Base-by-base conservation (phyloP, 2,888 invertebrate genomes). In the Congeria kusceri region DNA sequence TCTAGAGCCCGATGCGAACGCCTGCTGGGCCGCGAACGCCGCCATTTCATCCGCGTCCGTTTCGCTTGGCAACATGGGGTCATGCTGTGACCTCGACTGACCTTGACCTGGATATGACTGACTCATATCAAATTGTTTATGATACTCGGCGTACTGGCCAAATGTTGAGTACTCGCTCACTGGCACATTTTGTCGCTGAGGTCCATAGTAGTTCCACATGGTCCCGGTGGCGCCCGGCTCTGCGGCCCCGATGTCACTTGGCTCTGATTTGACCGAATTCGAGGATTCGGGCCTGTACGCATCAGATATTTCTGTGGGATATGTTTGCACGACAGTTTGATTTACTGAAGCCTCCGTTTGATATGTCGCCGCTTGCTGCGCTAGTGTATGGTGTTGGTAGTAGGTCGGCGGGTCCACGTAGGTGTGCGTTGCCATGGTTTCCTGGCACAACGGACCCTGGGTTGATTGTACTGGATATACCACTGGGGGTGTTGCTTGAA, bases 1-100 rank as follows among this genome's bases (percentile, higher is more conserved):
- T 28, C 58, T 46, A 3, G 64, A 27, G 29, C 58, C 66, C 9
- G 69, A 13, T 0, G 23, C 13, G 15, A 47, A 59, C 9, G 70
- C 44, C 15, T 74, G 74, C 3, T 79, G 71, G 15, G 58, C 65
- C 23, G 81, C 81, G 59, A 71, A 85, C 9, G 69, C 74, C 5
- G 75, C 73, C n/a, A 78, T 49, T 29, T 85, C 83, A n/a, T 83
- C 83, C 13, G 79, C 73, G 29, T 85, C 85, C 1, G 77, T 59
- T 3, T 76, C 68, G 5, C 77, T 68, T 0, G 85, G 77, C 18
- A 85, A 65, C 85, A 85, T 85, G 0, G 83, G 85, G 29, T 85
- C 85, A 18, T 71, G 25, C 7, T 66, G 25, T 5, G 61, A 58
- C 29, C 80, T 23, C 15, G 62, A 25, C 7, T n/a, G 28, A 20